Evolutionary conservation across 2,888 invertebrate genomes (phyloP).

Genomic region (Andrena bucephala): DNA sequence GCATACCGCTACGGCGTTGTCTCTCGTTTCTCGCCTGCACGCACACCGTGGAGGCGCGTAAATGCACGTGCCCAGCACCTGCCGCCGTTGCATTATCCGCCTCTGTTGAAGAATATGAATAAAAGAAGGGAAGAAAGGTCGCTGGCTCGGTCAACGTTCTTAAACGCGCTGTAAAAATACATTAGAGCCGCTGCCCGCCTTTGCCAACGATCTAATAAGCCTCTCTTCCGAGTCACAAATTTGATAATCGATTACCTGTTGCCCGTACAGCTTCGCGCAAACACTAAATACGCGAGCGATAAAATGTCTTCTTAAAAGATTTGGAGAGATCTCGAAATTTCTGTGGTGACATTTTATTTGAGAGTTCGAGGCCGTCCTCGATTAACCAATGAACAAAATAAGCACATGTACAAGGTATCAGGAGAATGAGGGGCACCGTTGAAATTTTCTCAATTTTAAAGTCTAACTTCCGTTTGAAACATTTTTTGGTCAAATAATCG

Average conservation of each 20-base stretch:
- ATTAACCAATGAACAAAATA: too few relatives aligned
- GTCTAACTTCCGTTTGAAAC: too few relatives aligned
- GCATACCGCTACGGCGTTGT: slow-evolving; percentile 63
- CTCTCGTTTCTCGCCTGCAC: slow-evolving; percentile 70
- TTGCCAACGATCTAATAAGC: slow-evolving; percentile 29
- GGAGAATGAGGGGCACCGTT: too few relatives aligned
- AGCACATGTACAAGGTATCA: too few relatives aligned
- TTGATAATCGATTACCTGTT: slow-evolving; percentile 26
- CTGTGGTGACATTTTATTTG: too few relatives aligned
- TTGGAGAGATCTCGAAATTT: background rate
- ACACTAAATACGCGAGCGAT: background rate
- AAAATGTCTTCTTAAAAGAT: background rate
- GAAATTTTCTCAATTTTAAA: too few relatives aligned
- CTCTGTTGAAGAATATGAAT: slow-evolving; percentile 54
- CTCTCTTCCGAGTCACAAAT: slow-evolving; percentile 22
- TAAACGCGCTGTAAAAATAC: slow-evolving; percentile 42
- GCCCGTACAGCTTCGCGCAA: background rate
- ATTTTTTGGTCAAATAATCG: too few relatives aligned
- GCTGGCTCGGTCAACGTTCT: slow-evolving; percentile 66
- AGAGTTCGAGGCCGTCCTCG: too few relatives aligned
- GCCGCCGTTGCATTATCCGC: slow-evolving; percentile 57
- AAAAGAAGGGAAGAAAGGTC: slow-evolving; percentile 61
- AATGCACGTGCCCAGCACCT: slow-evolving; percentile 49
- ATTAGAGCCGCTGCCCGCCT: slow-evolving; percentile 30
- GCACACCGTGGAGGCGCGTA: slow-evolving; percentile 66